These are phyloP conservation scores for Drosophila falleni DNA, from an alignment of 2,888 invertebrate genomes.

Conservation along the genomic window DNA sequence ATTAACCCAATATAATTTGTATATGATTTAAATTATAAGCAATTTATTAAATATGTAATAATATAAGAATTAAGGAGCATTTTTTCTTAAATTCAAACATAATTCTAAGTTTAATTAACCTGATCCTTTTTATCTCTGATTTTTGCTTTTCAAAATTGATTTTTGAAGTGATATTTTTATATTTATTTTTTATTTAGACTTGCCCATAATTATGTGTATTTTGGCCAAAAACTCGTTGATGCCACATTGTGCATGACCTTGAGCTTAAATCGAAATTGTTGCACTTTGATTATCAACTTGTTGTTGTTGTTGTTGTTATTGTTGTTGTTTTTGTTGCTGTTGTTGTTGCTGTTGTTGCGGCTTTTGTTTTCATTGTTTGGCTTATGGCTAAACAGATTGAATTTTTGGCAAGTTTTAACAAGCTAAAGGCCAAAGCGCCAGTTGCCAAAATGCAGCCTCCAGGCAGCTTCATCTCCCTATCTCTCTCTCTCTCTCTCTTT, in stretches of 20 bases:
- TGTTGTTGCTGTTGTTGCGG: slow-evolving; percentile 10
- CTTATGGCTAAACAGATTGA: slow-evolving; percentile 63
- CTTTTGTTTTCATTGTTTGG: slow-evolving; percentile 47
- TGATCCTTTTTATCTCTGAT: background rate
- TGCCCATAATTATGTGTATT: background rate
- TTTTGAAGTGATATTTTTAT: background rate
- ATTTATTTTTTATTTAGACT: background rate
- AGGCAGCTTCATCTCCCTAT: background rate
- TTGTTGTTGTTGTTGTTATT: slow-evolving; percentile 6
- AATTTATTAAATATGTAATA: too few species aligned
- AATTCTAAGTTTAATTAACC: too few species aligned
- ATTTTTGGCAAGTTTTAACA: slow-evolving; percentile 72
- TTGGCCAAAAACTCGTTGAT: background rate
- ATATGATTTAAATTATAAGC: background rate
- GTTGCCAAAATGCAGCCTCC: slow-evolving; percentile 1
- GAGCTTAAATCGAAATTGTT: slow-evolving; percentile 44
- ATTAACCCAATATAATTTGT: too few species aligned
- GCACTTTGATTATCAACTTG: slow-evolving; percentile 48
- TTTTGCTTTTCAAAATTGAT: background rate
- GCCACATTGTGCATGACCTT: slow-evolving; percentile 52
- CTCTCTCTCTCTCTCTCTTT: too few species aligned
- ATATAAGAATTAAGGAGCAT: too few species aligned
- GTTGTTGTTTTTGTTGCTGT: background rate
- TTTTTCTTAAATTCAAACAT: too few species aligned
- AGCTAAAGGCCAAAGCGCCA: slow-evolving; percentile 44